Evolutionary conservation across 2,888 invertebrate species (phyloP).

Genomic region (Megalurothrips usitatus): DNA sequence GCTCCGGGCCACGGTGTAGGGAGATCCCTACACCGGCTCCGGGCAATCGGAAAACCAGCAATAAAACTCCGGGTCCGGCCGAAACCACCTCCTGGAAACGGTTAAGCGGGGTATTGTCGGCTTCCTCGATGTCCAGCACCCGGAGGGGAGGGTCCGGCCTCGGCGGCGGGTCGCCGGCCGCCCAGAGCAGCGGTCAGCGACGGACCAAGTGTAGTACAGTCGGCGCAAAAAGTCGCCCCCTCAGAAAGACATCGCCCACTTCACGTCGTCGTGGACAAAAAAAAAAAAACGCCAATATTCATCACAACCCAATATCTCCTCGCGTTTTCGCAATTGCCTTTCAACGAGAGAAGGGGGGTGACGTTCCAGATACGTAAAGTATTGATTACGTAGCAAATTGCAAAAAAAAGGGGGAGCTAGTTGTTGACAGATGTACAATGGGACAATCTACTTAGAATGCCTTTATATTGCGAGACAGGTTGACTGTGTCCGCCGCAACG

Average conservation of each 20-base stretch:
- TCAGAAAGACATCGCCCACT: no score
- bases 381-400: background rate
- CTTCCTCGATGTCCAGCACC: background rate
- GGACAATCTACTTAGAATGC: slow-evolving; percentile 14
- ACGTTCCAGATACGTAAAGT: background rate
- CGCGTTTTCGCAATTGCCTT: no score
- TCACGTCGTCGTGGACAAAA: no score
- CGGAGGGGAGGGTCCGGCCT: background rate
- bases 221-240: background rate
- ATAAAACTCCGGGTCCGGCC: background rate
- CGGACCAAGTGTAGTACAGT: no score
- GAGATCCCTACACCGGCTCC: no score
- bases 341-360: no score
- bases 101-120: background rate
- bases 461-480: slow-evolving; percentile 20
- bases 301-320: no score
- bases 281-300: no score
- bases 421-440: slow-evolving; percentile 10
- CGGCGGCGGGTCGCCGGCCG: background rate
- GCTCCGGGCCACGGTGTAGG: no score
- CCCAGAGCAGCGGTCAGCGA: slow-evolving; percentile 1
- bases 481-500: background rate
- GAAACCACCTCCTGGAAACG: background rate
- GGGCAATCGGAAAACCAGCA: background rate
- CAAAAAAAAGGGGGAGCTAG: background rate